phyloP scores from a whole-genome alignment of 2,113 vertebrate genomes.

The Dendropsophus ebraccatus region DNA sequence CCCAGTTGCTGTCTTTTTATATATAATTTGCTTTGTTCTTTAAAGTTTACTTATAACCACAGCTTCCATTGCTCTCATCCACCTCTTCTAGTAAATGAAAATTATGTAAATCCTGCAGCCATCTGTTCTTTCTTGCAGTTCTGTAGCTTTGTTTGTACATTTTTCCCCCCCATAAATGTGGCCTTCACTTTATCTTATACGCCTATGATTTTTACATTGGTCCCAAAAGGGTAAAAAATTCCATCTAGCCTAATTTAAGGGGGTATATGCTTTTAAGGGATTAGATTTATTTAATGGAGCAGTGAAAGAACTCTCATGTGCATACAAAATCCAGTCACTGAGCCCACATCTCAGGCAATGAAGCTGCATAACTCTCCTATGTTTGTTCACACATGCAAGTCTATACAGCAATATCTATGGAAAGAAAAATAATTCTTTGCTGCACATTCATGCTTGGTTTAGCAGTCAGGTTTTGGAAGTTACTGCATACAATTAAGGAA shows the following conservation, averaged over 20 bases:
- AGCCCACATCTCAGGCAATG: not conserved
- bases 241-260: not conserved
- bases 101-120: not conserved
- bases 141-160: not conserved
- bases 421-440: not conserved
- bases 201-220: not conserved
- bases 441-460: not conserved
- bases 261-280: not conserved
- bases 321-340: not conserved
- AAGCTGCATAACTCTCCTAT: not conserved
- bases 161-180: not conserved
- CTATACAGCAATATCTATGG: not conserved
- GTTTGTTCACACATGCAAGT: not conserved
- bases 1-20: not conserved
- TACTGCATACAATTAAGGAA: too few species aligned
- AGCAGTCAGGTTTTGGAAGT: not conserved
- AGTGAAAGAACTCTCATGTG: not conserved
- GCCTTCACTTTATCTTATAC: not conserved
- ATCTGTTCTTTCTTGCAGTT: constrained; percentile 2
- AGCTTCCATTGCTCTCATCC: not conserved
- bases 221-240: not conserved
- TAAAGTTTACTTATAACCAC: not conserved
- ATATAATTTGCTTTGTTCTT: constrained; percentile 10
- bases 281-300: not conserved
- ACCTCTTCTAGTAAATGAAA: constrained; percentile 7